Conservation (phyloP, 1,140 invertebrate genomes). For the Zaprionus inermis region DNA sequence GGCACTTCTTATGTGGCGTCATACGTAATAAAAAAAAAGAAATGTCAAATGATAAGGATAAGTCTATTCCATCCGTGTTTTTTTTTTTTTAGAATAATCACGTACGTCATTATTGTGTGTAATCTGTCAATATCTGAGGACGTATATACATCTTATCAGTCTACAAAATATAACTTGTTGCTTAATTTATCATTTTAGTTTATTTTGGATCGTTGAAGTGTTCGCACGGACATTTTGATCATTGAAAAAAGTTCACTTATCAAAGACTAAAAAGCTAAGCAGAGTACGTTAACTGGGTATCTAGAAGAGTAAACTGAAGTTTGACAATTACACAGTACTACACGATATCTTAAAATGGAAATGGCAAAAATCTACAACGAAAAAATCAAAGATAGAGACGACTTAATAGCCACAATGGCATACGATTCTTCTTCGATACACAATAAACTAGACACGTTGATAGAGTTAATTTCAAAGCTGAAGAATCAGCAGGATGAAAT, state of each 20-base stretch:
- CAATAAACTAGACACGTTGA: slow-evolving; percentile 16
- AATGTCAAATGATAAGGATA: slow-evolving; percentile 25
- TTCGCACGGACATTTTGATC: not conserved
- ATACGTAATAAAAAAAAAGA: slow-evolving; percentile 13
- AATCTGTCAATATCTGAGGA: slow-evolving; percentile 13
- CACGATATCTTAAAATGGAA: not conserved
- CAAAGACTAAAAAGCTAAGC: not conserved
- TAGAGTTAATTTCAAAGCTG: slow-evolving; percentile 6
- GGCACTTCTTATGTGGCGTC: not conserved
- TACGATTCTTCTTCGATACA: slow-evolving; percentile 8
- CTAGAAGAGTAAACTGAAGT: not conserved
- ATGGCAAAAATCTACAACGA: slow-evolving; percentile 8
- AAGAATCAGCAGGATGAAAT: slow-evolving; percentile 17
- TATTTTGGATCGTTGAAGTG: slow-evolving; percentile 22
- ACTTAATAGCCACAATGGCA: slow-evolving; percentile 3
- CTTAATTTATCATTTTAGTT: slow-evolving; percentile 37
- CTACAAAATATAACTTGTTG: slow-evolving; percentile 2
- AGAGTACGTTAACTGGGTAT: not conserved
- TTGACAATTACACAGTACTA: not conserved
- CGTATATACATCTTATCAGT: slow-evolving; percentile 24
- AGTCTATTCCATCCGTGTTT: slow-evolving; percentile 4
- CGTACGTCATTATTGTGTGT: slow-evolving; percentile 18
- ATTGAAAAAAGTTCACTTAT: not conserved
- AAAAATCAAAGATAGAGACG: not conserved
- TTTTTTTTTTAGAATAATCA: slow-evolving; percentile 20